These are phyloP conservation scores for Champsocephalus esox DNA, from an alignment of 2,797 vertebrate genomes.

Conservation along the genomic window DNA sequence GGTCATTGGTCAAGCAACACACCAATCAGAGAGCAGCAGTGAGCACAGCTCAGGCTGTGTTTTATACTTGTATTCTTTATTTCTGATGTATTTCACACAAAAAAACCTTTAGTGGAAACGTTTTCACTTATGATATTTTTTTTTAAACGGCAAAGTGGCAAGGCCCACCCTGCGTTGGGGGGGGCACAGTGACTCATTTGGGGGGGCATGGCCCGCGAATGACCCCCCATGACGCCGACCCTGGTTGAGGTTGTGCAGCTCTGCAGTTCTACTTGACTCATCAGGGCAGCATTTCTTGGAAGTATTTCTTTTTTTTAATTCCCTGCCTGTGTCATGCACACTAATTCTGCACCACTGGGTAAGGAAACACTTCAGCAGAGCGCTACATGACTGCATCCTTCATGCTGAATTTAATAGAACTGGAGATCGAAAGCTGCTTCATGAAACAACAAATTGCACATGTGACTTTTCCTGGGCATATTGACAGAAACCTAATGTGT, in stretches of 20 bases:
- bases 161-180: no score
- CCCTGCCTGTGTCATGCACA: conserved; percentile 48
- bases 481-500: conserved; percentile 1
- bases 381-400: conserved; percentile 15
- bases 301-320: conserved; percentile 64
- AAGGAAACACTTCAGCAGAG: conserved; percentile 27
- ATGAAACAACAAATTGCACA: conserved; percentile 24
- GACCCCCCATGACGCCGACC: no score
- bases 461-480: conserved; percentile 20
- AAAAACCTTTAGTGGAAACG: no score
- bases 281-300: conserved; percentile 50
- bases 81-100: no score
- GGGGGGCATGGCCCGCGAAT: no score
- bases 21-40: no score
- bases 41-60: no score
- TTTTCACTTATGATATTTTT: no score
- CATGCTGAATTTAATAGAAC: conserved; percentile 17
- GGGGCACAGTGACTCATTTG: no score
- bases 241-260: conserved; percentile 43
- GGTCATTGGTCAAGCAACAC: no score
- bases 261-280: conserved; percentile 61
- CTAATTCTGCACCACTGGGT: conserved; percentile 35
- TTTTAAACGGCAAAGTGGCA: no score
- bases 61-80: no score
- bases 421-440: conserved; percentile 2